Percentiles rank a stretch among this genome's conserved stretches.
phyloP scores from a whole-genome alignment of 1,140 invertebrate species.

The Penaeus chinensis region DNA sequence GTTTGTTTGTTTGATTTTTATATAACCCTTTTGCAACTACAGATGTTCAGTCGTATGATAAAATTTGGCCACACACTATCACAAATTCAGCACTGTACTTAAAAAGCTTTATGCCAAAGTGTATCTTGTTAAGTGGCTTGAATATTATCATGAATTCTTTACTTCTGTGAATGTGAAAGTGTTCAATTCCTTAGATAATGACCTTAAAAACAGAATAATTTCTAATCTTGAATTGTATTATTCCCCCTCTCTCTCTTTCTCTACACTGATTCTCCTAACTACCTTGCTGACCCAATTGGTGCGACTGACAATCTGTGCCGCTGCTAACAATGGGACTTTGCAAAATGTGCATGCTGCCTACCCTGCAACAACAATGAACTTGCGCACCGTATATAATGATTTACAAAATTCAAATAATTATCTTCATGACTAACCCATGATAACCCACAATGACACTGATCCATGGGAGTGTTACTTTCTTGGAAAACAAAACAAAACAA shows the following conservation, averaged over 20 bases:
- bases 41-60: too few relatives aligned
- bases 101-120: too few relatives aligned
- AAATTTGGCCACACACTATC: too few relatives aligned
- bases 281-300: slow-evolving; percentile 45
- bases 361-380: slow-evolving; percentile 50
- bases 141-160: too few relatives aligned
- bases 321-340: slow-evolving; percentile 49
- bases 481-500: slow-evolving; percentile 11
- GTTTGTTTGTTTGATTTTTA: too few relatives aligned
- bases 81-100: too few relatives aligned
- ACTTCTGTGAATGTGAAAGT: too few relatives aligned
- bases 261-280: slow-evolving; percentile 56
- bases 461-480: slow-evolving; percentile 50
- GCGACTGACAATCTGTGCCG: slow-evolving; percentile 49
- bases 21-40: too few relatives aligned
- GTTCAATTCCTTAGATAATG: too few relatives aligned
- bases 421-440: slow-evolving; percentile 24
- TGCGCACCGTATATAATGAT: slow-evolving; percentile 35
- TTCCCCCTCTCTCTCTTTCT: slow-evolving; percentile 46
- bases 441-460: slow-evolving; percentile 41
- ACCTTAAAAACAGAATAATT: slow-evolving; percentile 5
- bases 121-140: too few relatives aligned
- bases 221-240: slow-evolving; percentile 48
- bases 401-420: slow-evolving; percentile 42
- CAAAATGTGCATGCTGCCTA: slow-evolving; percentile 43